phyloP scores from a whole-genome alignment of 1,140 invertebrate genomes.

The Saccostrea echinata region DNA sequence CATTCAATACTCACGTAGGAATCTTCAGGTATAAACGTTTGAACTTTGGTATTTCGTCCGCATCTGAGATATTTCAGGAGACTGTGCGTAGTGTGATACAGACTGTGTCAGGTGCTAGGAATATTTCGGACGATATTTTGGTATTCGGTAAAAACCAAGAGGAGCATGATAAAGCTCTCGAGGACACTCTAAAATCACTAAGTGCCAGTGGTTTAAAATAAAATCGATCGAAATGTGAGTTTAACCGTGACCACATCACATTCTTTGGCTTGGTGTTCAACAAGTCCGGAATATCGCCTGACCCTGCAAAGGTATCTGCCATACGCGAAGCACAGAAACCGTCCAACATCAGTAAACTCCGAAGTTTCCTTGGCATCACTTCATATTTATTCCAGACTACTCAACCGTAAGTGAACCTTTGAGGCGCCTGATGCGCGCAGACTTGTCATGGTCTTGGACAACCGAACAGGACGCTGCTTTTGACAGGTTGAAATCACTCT shows the following conservation, averaged over 20 bases:
- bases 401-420: slow-evolving; percentile 63
- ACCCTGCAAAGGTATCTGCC: slow-evolving; percentile 72
- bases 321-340: slow-evolving; percentile 62
- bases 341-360: slow-evolving; percentile 38
- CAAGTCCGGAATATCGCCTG: too few relatives aligned
- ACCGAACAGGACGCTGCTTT: too few relatives aligned
- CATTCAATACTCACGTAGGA: slow-evolving; percentile 49
- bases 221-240: slow-evolving; percentile 61
- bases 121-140: too few relatives aligned
- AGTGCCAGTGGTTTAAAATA: too few relatives aligned
- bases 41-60: slow-evolving; percentile 62
- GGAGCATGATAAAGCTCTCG: too few relatives aligned
- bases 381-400: slow-evolving; percentile 56
- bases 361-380: slow-evolving; percentile 52
- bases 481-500: too few relatives aligned
- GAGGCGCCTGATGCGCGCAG: slow-evolving; percentile 57
- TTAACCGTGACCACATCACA: slow-evolving; percentile 50
- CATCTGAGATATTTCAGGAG: too few relatives aligned
- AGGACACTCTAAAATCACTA: too few relatives aligned
- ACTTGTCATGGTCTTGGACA: too few relatives aligned
- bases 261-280: slow-evolving; percentile 63
- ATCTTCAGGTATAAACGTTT: slow-evolving; percentile 60
- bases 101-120: too few relatives aligned
- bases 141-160: too few relatives aligned
- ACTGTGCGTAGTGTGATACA: too few relatives aligned